Conservation (phyloP, 2,113 vertebrate species). For the Cyrtonyx montezumae region DNA sequence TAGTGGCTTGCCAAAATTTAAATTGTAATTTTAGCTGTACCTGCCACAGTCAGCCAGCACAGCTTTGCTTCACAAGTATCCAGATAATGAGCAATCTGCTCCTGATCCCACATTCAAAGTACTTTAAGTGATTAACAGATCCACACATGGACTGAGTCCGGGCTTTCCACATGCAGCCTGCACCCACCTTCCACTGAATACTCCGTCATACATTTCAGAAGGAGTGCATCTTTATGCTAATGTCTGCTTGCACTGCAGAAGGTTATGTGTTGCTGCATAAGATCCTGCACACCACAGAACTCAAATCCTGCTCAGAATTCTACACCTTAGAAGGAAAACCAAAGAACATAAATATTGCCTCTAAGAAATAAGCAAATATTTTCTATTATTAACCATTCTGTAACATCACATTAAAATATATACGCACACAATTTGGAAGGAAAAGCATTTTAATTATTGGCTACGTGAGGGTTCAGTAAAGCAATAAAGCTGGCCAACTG, state of each 20-base stretch:
- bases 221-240: background rate
- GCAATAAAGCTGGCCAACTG: constrained; percentile 55
- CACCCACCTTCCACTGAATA: background rate
- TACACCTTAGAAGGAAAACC: background rate
- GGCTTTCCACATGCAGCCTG: background rate
- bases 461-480: constrained; percentile 22
- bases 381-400: background rate
- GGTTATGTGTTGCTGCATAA: background rate
- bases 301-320: background rate
- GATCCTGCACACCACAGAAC: background rate
- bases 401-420: background rate
- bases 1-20: background rate
- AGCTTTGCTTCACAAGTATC: constrained; percentile 44
- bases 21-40: constrained; percentile 34
- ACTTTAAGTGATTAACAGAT: constrained; percentile 58
- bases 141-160: background rate
- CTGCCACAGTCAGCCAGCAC: background rate
- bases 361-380: background rate
- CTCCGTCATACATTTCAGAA: background rate
- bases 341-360: background rate
- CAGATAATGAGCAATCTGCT: constrained; percentile 65
- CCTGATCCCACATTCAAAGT: constrained; percentile 38
- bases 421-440: constrained; percentile 1
- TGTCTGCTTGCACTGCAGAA: background rate
- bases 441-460: constrained; percentile 59